Base-by-base conservation (phyloP, 1,140 invertebrate species). In the Eufriesea mexicana region DNA sequence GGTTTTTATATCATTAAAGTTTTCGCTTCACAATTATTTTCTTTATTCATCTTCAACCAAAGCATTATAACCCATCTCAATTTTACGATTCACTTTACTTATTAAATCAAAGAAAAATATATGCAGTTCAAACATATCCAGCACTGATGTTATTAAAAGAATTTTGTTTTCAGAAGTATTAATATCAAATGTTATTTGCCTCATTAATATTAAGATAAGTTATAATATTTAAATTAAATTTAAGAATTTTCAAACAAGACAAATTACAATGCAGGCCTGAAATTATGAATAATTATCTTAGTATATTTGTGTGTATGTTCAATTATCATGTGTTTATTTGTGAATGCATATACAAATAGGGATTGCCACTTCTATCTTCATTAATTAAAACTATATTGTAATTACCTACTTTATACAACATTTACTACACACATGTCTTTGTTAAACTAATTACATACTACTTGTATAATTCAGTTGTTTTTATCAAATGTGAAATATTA, bases 351-450 rank as follows among this genome's bases (percentile, higher is more conserved):
- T 91, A 91, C 85, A 89, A 89, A 86, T 87, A 88, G 64, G 84
- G 87, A 91, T 77, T 88, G 79, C 75, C 70, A 85, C 54, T 71
- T 80, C 67, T 91, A 84, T 51, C 59, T 70, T 79, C 59, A 73
- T 83, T 87, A 79, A 86, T 85, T 90, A 86, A 91, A 91, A 86
- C 83, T 89, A 91, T 87, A 89, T 42, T 64, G 49, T 84, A 88
- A 90, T 90, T 85, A 81, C 55, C 87, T 91, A 90, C 80, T 91
- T 91, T 91, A 90, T 91, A 91, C 90, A 91, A 90, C 89, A 89
- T 88, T 90, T 89, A 90, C 83, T 91, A 91, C 88, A 90, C 70
- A 88, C 73, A 89, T 88, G 77, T 85, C 84, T 85, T 85, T 83
- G 71, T 88, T 80, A 85, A 90, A 87, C 82, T 85, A 89, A 86